Evolutionary conservation across 2,113 vertebrate species (phyloP), one percentile per base, ranked within the genome.

Genomic region (Sturnira hondurensis): DNA sequence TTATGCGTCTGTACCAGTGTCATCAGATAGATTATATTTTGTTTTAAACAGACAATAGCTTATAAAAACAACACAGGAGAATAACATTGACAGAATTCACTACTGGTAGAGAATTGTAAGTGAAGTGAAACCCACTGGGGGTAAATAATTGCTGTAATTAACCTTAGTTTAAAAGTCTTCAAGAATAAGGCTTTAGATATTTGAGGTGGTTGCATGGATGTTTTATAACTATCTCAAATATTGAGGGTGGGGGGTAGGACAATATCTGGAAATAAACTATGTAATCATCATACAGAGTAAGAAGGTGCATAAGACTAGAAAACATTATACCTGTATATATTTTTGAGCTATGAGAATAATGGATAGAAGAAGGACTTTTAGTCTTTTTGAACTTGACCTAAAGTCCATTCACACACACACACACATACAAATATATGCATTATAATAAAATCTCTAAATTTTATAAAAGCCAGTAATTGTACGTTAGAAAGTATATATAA

Each of bases 261-360:
- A 92, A 68, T 80, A 77, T 52, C 56, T 86, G 61, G n/a, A 82
- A 92, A 89, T 52, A 61, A 88, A 73, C 7, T 24, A 58, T 45
- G 6, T 77, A 77, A n/a, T 54, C 4, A 19, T 61, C 15, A 38
- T 73, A 41, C 14, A 36, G 20, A 77, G 10, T 88, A 61, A 91
- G 9, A 78, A 90, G 63, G 63, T 9, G 65, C 41, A 24, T 47
- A 81, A 19, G 11, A 82, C 6, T 54, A 94, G 41, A 92, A 93
- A 70, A 56, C 14, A 68, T 52, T 71, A 52, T 61, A 7, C 20
- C 19, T 84, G 74, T 36, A 81, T 47, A 78, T 89, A 78, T 84
- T 74, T 95, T 95, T 96, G 38, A 91, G n/a, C 68, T n/a, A 63
- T 81, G 12, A 22, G 24, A 82, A 81, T 86, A 83, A 13, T 78